Conservation (phyloP, 2,113 vertebrate species). For the Paracanthobrama guichenoti region DNA sequence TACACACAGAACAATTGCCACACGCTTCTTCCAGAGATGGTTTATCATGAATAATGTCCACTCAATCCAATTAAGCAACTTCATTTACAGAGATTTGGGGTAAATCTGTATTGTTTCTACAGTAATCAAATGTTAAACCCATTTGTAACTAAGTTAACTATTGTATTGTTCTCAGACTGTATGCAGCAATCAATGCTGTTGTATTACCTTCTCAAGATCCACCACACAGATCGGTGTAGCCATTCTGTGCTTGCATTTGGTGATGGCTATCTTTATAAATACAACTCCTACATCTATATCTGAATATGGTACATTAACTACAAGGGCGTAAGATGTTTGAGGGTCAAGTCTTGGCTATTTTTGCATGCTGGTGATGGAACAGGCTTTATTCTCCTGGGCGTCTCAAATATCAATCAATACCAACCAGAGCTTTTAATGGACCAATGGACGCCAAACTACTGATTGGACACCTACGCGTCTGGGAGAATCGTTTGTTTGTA, state of each 20-base stretch:
- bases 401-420: slow-evolving; percentile 63
- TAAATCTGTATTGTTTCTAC: neutral
- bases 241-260: neutral
- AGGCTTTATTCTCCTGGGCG: slow-evolving; percentile 21
- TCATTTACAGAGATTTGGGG: neutral
- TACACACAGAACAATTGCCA: neutral
- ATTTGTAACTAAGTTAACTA: neutral
- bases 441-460: slow-evolving; percentile 19
- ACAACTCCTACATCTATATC: neutral
- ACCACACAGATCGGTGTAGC: neutral
- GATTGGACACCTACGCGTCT: neutral
- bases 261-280: neutral
- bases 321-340: slow-evolving; percentile 8
- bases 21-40: neutral
- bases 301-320: neutral
- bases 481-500: neutral
- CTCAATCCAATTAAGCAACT: neutral
- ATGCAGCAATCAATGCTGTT: neutral
- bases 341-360: slow-evolving; percentile 5
- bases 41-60: neutral
- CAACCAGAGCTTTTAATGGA: slow-evolving; percentile 51
- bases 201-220: neutral
- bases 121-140: neutral
- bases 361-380: neutral
- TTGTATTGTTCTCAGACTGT: neutral